phyloP scores from a whole-genome alignment of 1,140 invertebrate species.

The Scaptodrosophila lebanonensis region DNA sequence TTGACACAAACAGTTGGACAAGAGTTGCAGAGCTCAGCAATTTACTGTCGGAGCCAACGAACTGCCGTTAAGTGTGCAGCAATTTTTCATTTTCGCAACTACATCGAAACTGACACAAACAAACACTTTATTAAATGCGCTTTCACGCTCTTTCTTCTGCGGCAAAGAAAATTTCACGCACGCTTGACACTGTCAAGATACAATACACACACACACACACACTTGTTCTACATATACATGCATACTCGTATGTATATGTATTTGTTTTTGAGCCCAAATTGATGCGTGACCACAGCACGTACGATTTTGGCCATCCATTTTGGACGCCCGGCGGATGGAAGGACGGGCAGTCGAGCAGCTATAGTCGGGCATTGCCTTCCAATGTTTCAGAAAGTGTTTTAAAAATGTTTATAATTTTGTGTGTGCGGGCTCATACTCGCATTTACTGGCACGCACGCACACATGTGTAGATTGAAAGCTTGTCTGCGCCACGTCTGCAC shows the following conservation, averaged over 20 bases:
- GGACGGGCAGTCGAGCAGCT: no score
- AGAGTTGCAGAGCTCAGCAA: not conserved
- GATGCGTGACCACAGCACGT: slow-evolving; percentile 69
- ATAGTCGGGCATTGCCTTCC: no score
- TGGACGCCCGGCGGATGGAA: slow-evolving; percentile 35
- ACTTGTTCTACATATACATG: no score
- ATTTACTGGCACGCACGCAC: slow-evolving; percentile 3
- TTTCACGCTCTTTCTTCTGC: slow-evolving; percentile 19
- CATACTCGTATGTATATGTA: no score
- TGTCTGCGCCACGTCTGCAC: slow-evolving; percentile 58
- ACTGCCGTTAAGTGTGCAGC: no score
- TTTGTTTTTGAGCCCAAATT: slow-evolving; percentile 32
- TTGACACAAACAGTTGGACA: slow-evolving; percentile 2
- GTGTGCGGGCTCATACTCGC: slow-evolving; percentile 26
- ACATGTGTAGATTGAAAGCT: slow-evolving; percentile 5
- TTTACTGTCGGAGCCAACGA: not conserved
- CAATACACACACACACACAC: no score
- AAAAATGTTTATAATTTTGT: slow-evolving; percentile 72
- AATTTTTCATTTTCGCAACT: not conserved
- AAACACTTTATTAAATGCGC: slow-evolving; percentile 54
- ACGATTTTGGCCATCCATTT: slow-evolving; percentile 60
- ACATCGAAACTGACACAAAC: slow-evolving; percentile 38
- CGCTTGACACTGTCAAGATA: slow-evolving; percentile 5
- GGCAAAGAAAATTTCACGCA: slow-evolving; percentile 19
- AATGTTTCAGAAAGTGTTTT: slow-evolving; percentile 60